These are phyloP conservation scores for Cettia cetti DNA, from an alignment of 2,113 vertebrate genomes.

Conservation along the genomic window DNA sequence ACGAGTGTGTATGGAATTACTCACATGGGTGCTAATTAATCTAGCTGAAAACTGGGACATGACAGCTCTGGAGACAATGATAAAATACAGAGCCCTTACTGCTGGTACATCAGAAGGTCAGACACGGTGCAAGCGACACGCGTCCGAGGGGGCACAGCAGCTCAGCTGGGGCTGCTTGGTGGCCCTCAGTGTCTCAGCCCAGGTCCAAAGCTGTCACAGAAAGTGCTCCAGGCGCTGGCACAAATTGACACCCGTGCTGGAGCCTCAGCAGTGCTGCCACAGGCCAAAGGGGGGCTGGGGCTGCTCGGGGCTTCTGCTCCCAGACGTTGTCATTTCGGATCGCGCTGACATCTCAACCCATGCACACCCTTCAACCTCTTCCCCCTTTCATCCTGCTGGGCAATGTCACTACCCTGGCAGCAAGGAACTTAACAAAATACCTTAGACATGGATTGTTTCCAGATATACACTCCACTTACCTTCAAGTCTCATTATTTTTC, in stretches of 20 bases:
- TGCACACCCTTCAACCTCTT: neutral
- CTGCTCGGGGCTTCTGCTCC: neutral
- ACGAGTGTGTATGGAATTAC: neutral
- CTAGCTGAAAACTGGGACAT: neutral
- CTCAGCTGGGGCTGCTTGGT: neutral
- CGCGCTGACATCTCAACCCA: neutral
- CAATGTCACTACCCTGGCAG: neutral
- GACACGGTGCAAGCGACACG: neutral
- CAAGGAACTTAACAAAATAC: neutral
- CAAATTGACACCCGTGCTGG: neutral
- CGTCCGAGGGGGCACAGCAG: neutral
- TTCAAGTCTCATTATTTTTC: neutral
- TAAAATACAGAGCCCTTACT: neutral
- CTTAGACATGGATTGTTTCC: neutral
- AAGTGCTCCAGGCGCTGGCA: neutral
- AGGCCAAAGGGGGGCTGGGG: neutral
- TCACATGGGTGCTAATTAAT: neutral
- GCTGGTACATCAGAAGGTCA: neutral
- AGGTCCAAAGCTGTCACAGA: neutral
- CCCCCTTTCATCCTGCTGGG: neutral
- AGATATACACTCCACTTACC: neutral
- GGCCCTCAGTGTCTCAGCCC: neutral
- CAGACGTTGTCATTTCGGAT: neutral
- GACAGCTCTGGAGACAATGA: neutral
- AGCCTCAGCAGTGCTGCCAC: neutral